Base-by-base conservation (phyloP, 2,888 invertebrate species). In the Erpobdella octoculata region DNA sequence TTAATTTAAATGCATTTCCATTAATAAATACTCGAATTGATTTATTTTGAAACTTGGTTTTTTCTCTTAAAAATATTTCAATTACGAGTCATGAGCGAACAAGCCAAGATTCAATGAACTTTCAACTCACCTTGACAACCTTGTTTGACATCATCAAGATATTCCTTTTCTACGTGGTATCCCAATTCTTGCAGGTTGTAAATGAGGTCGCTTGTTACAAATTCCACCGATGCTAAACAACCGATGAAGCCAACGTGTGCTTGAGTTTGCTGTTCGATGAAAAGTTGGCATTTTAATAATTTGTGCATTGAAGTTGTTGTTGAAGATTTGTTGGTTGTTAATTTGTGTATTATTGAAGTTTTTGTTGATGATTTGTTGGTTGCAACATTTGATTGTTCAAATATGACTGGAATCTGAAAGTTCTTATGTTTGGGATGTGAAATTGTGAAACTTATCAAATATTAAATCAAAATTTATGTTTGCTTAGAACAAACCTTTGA, bases 201-300 rank as follows among this genome's bases (percentile, higher is more conserved):
- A n/a, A 62, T 35, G 33, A 31, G 31, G 35, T 62, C 62, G n/a
- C 62, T 35, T n/a, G 31, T 62, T 6, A 62, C 62, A 18, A 62
- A 62, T 35, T 62, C 62, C 8, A 62, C 62, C 1, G 62, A 62
- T n/a, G 62, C 31, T 2, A 62, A 8, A 33, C 62, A 62, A 1
- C 62, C 62, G 8, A 62, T 35, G 33, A 62, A 33, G 5, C 62
- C 62, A n/a, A 28, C 28, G 21, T 53, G 53, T 1, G 53, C 53
- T 53, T 53, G 53, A n/a, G 53, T 53, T 28, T 53, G 12, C 8
- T 5, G 18, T 18, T 21, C 6, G 2, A 28, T 53, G 53, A 53
- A 25, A 53, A 53, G n/a, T 53, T n/a, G n/a, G 53, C n/a, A 18
- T 3, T 12, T 2, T n/a, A 28, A 53, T 25, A 12, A n/a, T 53